Conservation (phyloP, 2,113 vertebrate genomes). For the Arizona elegans region DNA sequence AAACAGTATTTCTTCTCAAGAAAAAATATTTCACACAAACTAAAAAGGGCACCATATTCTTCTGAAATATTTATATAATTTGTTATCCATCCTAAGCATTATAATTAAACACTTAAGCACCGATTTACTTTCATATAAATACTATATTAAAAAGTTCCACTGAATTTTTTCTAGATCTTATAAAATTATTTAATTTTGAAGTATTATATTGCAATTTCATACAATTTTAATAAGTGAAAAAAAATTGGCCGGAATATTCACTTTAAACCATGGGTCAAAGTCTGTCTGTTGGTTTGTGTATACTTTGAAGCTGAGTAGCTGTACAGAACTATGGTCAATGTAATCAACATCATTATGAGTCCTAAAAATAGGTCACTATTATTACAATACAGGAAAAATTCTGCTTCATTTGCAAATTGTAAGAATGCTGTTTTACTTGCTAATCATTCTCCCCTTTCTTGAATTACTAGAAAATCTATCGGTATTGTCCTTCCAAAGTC, state of each 20-base stretch:
- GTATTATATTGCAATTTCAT: not conserved
- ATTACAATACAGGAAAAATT: not conserved
- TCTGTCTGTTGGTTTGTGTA: not conserved
- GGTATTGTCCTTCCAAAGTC: conserved; percentile 6
- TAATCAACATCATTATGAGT: not conserved
- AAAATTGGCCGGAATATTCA: not conserved
- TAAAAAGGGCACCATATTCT: not conserved
- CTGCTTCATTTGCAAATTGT: not conserved
- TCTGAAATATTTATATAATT: not conserved
- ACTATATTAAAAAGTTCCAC: not conserved
- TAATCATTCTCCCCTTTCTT: not conserved
- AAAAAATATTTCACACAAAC: not conserved
- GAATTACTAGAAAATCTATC: conserved; percentile 21
- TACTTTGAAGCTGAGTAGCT: not conserved
- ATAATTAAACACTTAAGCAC: not conserved
- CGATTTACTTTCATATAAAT: not conserved
- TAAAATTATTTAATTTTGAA: not conserved
- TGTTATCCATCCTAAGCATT: not conserved
- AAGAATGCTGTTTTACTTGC: not conserved
- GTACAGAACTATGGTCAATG: not conserved
- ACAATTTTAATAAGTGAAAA: not conserved
- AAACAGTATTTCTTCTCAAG: not conserved
- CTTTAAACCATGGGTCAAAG: not conserved
- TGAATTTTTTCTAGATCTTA: not conserved
- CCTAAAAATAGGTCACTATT: not conserved